These are phyloP conservation scores for Pristionchus maxplancki DNA, from an alignment of 2,888 invertebrate species.

Conservation along the genomic window DNA sequence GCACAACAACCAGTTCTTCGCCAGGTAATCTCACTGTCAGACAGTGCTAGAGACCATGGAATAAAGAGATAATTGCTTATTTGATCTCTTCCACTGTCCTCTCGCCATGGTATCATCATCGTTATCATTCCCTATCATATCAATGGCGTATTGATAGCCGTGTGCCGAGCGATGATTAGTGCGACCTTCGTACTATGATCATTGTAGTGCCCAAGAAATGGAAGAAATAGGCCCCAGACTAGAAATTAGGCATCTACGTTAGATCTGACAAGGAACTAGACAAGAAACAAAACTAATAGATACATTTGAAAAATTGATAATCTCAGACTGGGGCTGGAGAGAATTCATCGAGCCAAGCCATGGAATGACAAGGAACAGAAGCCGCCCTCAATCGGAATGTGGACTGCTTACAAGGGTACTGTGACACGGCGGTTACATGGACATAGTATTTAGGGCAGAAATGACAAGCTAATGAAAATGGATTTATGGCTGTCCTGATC, in stretches of 20 bases:
- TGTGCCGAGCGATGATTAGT: background rate
- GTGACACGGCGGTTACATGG: too few species aligned
- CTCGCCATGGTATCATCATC: slow-evolving; percentile 4
- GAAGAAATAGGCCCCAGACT: background rate
- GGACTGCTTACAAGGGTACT: slow-evolving; percentile 69
- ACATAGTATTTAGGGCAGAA: too few species aligned
- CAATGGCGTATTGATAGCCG: background rate
- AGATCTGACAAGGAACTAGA: too few species aligned
- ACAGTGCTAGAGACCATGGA: background rate
- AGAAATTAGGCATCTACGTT: background rate
- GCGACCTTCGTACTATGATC: background rate
- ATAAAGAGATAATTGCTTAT: background rate
- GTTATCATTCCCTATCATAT: background rate
- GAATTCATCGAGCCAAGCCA: background rate
- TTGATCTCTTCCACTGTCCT: background rate
- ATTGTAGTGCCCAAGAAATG: too few species aligned
- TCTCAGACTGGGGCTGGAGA: slow-evolving; percentile 29
- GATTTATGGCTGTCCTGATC: too few species aligned
- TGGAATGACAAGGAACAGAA: slow-evolving; percentile 63
- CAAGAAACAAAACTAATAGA: background rate
- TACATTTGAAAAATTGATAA: too few species aligned
- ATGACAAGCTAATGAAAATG: too few species aligned
- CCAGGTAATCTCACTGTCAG: slow-evolving; percentile 57
- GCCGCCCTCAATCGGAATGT: slow-evolving; percentile 68
- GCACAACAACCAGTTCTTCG: slow-evolving; percentile 80